Base-by-base conservation (phyloP, 1,140 invertebrate genomes). In the Ephestia elutella region DNA sequence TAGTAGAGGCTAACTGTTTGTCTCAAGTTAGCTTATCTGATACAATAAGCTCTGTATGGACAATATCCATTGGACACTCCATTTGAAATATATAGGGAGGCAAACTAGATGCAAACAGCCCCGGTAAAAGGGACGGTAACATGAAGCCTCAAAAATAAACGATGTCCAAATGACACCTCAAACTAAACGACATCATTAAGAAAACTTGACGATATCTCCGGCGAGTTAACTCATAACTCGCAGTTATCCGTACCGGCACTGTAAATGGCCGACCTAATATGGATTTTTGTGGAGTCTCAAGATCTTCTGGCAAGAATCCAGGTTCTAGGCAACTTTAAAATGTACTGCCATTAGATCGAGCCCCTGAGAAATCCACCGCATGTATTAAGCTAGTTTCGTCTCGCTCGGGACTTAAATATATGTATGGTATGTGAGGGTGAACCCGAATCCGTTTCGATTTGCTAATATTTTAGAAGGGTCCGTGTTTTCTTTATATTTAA, bases 341-440 rank as follows among this genome's bases (percentile, higher is more conserved):
- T 69, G 72, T 66, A 73, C 63, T 61, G 64, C 70, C 58, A 71
- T 77, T 77, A 75, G 68, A 61, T 54, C 56, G 53, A 60, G 51
- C 60, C 58, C 62, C 56, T 54, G 53, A 59, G 57, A 59, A 30
- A 57, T 56, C 59, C 49, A 35, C 56, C 49, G 59, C n/a, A 61
- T n/a, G 59, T 63, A 67, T 59, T 63, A 67, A 51, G 57, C 59
- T 57, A 56, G 51, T 63, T 63, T 59, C 11, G 4, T 18, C 18
- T 58, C 35, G 55, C 61, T 57, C 64, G 62, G 59, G 60, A 58
- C 60, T 64, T 66, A 57, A 70, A 62, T 69, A 63, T 68, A 68
- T 68, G 38, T 17, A 38, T 17, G 38, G 5, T 17, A 17, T 38
- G 32, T 38, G 8, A 15, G 5, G n/a, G 0, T 5, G n/a, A 15